Evolutionary conservation across 2,113 vertebrate species (phyloP).

Genomic region (Setophaga petechia): DNA sequence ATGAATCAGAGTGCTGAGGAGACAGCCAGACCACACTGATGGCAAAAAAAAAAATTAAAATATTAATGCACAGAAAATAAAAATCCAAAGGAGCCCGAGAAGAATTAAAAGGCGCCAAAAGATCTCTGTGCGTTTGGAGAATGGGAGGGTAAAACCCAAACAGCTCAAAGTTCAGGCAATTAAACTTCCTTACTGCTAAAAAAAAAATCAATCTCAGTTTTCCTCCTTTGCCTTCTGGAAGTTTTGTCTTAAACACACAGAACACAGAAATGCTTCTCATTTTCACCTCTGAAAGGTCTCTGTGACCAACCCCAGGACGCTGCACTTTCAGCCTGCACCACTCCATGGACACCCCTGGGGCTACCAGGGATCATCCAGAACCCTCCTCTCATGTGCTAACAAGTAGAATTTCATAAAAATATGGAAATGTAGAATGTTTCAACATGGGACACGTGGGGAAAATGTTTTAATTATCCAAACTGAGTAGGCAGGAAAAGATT

Average conservation of each 20-base stretch:
- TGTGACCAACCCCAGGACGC: not conserved
- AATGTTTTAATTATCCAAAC: not conserved
- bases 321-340: not conserved
- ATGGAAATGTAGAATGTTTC: not conserved
- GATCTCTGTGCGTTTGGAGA: not conserved
- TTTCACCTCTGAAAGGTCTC: not conserved
- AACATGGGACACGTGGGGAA: not conserved
- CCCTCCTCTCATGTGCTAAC: not conserved
- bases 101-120: not conserved
- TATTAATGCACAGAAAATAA: not conserved
- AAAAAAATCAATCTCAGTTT: not conserved
- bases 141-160: not conserved
- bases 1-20: conserved; percentile 36
- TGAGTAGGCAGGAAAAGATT: not conserved
- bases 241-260: not conserved
- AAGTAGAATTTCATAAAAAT: not conserved
- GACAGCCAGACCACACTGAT: conserved; percentile 36
- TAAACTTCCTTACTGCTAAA: not conserved
- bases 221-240: not conserved
- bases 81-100: not conserved
- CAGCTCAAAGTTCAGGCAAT: not conserved
- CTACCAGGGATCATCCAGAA: not conserved
- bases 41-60: not conserved
- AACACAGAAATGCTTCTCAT: not conserved
- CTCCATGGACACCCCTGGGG: not conserved